Evolutionary conservation across 2,888 invertebrate genomes (phyloP).

Genomic region (Cabera pusaria): DNA sequence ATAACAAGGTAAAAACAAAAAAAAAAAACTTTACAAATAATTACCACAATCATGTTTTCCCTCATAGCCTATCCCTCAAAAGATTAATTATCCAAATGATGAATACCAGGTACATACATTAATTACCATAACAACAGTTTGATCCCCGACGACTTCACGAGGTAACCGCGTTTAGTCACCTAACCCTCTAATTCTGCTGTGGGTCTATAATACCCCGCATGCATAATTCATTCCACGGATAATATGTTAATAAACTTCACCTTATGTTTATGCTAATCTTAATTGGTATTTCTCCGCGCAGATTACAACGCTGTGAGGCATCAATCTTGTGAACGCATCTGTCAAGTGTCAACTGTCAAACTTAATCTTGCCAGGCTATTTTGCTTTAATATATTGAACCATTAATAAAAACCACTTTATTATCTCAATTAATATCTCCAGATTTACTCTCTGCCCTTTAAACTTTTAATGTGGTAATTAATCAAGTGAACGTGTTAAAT

Average conservation of each 20-base stretch:
- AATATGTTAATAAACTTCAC: slow-evolving; percentile 75
- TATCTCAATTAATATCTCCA: slow-evolving; percentile 61
- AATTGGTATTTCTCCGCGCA: slow-evolving; percentile 76
- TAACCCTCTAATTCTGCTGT: slow-evolving; percentile 57
- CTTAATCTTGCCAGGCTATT: slow-evolving; percentile 37
- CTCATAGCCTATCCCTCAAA: too few species aligned
- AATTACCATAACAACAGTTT: slow-evolving; percentile 53
- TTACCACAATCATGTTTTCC: too few species aligned
- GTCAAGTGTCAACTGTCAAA: slow-evolving; percentile 43
- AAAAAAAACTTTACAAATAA: too few species aligned
- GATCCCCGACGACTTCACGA: slow-evolving; percentile 43
- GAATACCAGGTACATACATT: slow-evolving; percentile 41
- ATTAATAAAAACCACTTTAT: slow-evolving; percentile 50
- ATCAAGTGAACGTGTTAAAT: slow-evolving; percentile 48
- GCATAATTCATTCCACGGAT: slow-evolving; percentile 69
- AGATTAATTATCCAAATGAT: too few species aligned
- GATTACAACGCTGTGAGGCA: slow-evolving; percentile 52
- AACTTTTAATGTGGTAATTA: slow-evolving; percentile 52
- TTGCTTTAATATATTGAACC: slow-evolving; percentile 8
- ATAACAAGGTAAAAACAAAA: too few species aligned
- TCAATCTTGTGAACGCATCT: slow-evolving; percentile 63
- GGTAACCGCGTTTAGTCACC: slow-evolving; percentile 14
- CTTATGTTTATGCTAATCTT: slow-evolving; percentile 80
- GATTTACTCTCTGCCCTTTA: slow-evolving; percentile 54
- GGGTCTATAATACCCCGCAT: slow-evolving; percentile 56